These are phyloP conservation scores for Pristis pectinata DNA, from an alignment of 2,797 vertebrate species.

Conservation along the genomic window DNA sequence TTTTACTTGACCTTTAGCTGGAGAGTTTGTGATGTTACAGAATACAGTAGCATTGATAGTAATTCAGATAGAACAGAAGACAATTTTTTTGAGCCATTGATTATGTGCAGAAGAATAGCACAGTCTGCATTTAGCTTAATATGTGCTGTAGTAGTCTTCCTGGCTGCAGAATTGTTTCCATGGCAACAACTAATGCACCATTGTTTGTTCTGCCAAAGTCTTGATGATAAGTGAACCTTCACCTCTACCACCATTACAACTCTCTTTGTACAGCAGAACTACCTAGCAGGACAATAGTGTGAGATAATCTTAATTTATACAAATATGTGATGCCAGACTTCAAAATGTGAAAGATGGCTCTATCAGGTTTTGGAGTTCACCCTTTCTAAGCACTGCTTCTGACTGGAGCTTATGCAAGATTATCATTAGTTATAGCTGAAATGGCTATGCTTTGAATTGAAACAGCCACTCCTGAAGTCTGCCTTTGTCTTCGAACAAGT, in stretches of 20 bases:
- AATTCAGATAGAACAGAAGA: neutral
- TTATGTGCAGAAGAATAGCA: neutral
- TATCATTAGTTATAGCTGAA: neutral
- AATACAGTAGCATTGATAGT: neutral
- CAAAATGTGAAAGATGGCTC: neutral
- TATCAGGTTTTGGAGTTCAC: neutral
- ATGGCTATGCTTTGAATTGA: neutral
- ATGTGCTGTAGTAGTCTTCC: neutral
- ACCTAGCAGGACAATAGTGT: neutral
- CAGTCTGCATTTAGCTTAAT: neutral
- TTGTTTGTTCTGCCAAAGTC: neutral
- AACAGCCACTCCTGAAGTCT: neutral
- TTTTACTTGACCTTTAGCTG: neutral
- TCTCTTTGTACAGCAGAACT: neutral
- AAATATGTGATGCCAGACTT: neutral
- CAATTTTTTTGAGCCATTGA: neutral
- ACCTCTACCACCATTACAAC: neutral
- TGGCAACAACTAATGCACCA: neutral
- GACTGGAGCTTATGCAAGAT: neutral
- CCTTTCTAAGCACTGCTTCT: neutral
- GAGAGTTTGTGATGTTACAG: neutral
- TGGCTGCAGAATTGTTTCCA: neutral
- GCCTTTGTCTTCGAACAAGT: neutral
- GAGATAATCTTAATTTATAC: neutral
- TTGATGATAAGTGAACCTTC: neutral